These are phyloP conservation scores for Cynocephalus volans DNA, from an alignment of 2,113 vertebrate genomes.

Conservation along the genomic window DNA sequence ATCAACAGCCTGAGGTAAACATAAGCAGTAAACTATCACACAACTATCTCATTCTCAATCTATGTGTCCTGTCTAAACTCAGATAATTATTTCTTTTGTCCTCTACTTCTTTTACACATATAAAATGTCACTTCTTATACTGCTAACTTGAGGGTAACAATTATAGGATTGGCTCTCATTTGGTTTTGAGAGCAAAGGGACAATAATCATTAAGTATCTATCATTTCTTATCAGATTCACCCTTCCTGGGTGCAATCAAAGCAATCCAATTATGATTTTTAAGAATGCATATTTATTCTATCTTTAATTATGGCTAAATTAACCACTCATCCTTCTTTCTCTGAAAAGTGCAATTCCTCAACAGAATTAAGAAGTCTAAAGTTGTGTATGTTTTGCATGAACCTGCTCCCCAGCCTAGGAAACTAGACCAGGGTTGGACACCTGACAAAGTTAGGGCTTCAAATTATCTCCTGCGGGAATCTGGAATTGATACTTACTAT, in stretches of 20 bases:
- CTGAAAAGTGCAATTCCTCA: not conserved
- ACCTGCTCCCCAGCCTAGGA: not conserved
- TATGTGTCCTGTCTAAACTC: not conserved
- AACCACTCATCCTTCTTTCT: not conserved
- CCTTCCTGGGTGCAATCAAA: constrained; percentile 12
- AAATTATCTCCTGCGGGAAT: not conserved
- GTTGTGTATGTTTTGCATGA: not conserved
- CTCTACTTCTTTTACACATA: not conserved
- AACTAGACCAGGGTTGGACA: not conserved
- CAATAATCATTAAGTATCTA: not conserved
- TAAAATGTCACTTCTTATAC: not conserved
- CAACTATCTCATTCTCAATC: not conserved
- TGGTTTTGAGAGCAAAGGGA: constrained; percentile 33
- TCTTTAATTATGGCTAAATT: constrained; percentile 40
- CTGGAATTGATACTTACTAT: constrained; percentile 12
- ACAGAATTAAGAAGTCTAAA: not conserved
- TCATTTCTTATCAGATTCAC: constrained; percentile 34
- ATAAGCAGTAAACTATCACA: not conserved
- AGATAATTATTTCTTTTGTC: not conserved
- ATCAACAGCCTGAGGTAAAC: not conserved
- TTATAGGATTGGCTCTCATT: not conserved
- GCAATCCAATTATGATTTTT: constrained; percentile 3
- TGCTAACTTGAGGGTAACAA: not conserved
- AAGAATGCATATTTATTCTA: constrained; percentile 26
- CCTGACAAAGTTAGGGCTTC: constrained; percentile 26